phyloP scores from a whole-genome alignment of 1,140 invertebrate genomes.

The Nephotettix cincticeps region DNA sequence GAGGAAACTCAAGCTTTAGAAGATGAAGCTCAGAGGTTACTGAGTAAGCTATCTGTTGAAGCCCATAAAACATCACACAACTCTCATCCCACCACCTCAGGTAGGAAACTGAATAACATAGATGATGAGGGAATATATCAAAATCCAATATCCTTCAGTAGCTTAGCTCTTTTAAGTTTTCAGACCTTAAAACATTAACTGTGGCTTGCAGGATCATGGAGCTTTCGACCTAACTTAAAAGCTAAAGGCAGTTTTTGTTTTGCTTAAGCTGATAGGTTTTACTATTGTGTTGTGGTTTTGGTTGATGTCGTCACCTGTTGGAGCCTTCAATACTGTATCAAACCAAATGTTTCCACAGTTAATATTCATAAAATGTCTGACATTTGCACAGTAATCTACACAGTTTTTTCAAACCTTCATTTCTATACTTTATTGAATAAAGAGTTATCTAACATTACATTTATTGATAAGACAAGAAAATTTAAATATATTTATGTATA shows the following conservation, averaged over 20 bases:
- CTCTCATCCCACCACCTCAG: neutral
- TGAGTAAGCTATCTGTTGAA: neutral
- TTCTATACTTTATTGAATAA: neutral
- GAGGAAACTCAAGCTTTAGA: constrained; percentile 5
- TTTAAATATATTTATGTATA: too few relatives aligned
- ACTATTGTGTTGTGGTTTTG: neutral
- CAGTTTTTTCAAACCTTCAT: neutral
- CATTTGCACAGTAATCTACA: neutral
- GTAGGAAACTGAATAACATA: neutral
- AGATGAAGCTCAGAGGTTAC: neutral
- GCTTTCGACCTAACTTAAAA: neutral
- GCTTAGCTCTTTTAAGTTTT: neutral
- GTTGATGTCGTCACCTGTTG: neutral
- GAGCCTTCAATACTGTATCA: neutral
- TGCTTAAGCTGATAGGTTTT: neutral
- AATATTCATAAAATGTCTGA: neutral
- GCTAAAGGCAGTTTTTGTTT: neutral
- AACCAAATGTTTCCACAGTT: neutral
- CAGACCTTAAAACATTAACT: neutral
- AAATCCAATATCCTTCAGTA: neutral
- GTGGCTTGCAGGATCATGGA: neutral
- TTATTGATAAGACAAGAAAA: too few relatives aligned
- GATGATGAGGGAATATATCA: neutral
- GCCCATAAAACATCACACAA: neutral
- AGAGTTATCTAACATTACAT: too few relatives aligned